Evolutionary conservation across 2,888 invertebrate species (phyloP).

Genomic region (Polymixis lichenea): DNA sequence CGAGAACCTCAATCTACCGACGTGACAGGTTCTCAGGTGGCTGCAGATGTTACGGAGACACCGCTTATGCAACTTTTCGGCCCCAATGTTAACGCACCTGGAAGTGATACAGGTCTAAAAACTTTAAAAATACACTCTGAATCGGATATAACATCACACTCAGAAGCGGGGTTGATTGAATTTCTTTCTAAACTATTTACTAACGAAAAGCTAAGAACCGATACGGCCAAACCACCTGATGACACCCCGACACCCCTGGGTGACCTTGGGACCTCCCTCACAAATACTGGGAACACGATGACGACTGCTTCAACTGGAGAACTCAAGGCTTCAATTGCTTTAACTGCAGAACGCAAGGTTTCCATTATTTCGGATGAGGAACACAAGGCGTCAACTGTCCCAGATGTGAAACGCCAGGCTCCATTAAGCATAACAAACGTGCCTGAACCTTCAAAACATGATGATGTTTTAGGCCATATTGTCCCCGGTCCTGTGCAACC

Average conservation of each 20-base stretch:
- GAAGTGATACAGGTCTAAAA: background rate
- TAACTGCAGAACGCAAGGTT: too few relatives aligned
- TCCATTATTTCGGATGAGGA: too few relatives aligned
- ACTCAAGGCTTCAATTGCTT: too few relatives aligned
- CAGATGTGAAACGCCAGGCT: background rate
- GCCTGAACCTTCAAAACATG: conserved; percentile 17
- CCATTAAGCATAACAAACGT: background rate
- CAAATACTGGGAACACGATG: background rate
- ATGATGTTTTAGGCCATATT: conserved; percentile 5
- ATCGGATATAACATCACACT: background rate
- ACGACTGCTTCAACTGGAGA: too few relatives aligned
- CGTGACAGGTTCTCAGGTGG: background rate
- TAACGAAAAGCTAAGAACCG: too few relatives aligned
- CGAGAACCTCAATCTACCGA: background rate
- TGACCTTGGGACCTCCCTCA: too few relatives aligned
- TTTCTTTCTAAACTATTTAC: background rate
- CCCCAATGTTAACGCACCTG: background rate
- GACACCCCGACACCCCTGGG: too few relatives aligned
- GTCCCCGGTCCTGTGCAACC: background rate
- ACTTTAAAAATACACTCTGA: conserved; percentile 30
- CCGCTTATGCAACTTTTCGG: background rate
- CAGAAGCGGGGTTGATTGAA: background rate
- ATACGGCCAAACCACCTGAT: too few relatives aligned
- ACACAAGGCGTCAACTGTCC: background rate
- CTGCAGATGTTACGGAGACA: background rate